Evolutionary conservation across 2,888 invertebrate genomes (phyloP), one percentile per base, ranked within the genome.

Genomic region (Acleris emargana): DNA sequence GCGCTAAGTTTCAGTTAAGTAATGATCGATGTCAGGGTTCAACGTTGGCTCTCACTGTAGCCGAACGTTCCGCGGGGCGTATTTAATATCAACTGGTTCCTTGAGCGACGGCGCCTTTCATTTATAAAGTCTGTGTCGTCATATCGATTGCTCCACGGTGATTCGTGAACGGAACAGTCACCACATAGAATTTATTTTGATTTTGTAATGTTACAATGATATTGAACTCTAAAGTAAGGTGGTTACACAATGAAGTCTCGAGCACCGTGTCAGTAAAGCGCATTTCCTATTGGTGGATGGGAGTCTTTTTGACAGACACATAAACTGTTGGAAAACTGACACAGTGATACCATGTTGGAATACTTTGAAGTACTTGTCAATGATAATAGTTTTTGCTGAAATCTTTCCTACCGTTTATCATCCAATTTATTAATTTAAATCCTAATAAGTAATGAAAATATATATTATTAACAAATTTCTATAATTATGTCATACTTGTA

Each of bases 41-140:
- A 87, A 87, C 92, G 91, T 92, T 92, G 92, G 84, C 90, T 88
- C 89, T 71, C 92, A 91, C 92, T 91, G 92, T 87, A 91, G 88
- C 91, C 92, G 92, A 92, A 92, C 92, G 92, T 84, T 79, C 77
- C 74, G 74, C 79, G 73, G 81, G 66, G 74, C 22, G 59, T 49
- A 18, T 73, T 80, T 76, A 71, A 72, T 77, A 77, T 87, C 84
- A 86, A 91, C 91, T 92, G 89, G 78, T 81, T 78, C 79, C 71
- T 76, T 73, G 70, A 73, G 72, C 79, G 76, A 78, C 77, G 76
- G 78, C 80, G 78, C 85, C 88, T 87, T 87, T 88, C 88, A 89
- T 91, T 91, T 92, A 91, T 92, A 91, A 90, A 87, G 85, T 86
- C 79, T 79, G 82, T 91, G 89, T 89, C 89, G 90, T 90, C 91